These are phyloP conservation scores for Drosophila yooni DNA, from an alignment of 2,888 invertebrate genomes.

Conservation along the genomic window DNA sequence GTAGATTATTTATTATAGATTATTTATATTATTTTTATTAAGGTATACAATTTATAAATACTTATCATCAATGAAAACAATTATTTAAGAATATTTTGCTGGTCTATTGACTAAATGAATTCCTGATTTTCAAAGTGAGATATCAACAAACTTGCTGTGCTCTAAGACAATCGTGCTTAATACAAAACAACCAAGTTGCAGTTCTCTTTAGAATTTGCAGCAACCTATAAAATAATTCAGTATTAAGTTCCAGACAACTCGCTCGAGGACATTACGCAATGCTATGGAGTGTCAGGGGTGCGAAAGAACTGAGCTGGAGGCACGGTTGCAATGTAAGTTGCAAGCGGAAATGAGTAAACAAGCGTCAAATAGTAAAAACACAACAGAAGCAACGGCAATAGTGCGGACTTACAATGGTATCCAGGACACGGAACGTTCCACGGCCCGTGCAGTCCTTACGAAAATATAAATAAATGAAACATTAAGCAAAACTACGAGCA, in stretches of 20 bases:
- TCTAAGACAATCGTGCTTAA: not conserved
- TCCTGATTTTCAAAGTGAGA: not conserved
- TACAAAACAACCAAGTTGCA: not conserved
- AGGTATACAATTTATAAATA: not conserved
- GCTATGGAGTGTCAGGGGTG: conserved; percentile 2
- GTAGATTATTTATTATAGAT: too few relatives aligned
- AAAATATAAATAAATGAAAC: conserved; percentile 78
- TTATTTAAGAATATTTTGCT: not conserved
- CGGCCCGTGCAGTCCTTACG: conserved; percentile 29
- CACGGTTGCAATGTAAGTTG: conserved; percentile 49
- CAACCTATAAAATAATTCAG: conserved; percentile 20
- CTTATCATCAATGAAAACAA: not conserved
- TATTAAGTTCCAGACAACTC: conserved; percentile 25
- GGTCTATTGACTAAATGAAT: not conserved
- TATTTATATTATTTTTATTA: too few relatives aligned
- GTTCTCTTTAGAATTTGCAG: not conserved
- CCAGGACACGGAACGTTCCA: conserved; percentile 31
- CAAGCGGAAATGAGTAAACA: conserved; percentile 81
- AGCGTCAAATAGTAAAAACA: conserved; percentile 80
- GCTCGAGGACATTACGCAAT: conserved; percentile 23
- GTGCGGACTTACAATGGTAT: conserved; percentile 45
- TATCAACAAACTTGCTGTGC: not conserved
- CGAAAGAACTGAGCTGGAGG: not conserved
- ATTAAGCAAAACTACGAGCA: conserved; percentile 64
- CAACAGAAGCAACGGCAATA: conserved; percentile 24